Evolutionary conservation across 53 echinoderm and acorn worm species (phyloP).

Genomic region (Antedon mediterranea): DNA sequence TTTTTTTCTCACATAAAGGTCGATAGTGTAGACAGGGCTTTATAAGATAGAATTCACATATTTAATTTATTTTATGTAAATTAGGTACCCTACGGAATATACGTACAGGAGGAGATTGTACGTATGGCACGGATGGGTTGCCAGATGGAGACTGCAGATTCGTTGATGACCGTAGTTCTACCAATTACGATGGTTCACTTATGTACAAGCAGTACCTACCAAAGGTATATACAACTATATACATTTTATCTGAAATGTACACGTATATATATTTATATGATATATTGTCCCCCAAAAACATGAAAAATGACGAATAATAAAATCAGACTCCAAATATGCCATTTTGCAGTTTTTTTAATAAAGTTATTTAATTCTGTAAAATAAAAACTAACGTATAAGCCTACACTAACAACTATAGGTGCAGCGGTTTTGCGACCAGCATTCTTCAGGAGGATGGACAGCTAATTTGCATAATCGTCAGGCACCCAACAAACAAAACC

Average conservation of each 20-base stretch:
- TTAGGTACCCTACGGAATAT: not conserved
- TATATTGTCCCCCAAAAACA: too few relatives aligned
- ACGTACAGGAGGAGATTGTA: constrained; percentile 12
- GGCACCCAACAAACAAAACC: constrained; percentile 74
- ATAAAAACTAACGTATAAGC: too few relatives aligned
- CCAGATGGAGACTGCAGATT: constrained; percentile 63
- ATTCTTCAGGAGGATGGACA: constrained; percentile 17
- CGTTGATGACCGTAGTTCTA: constrained; percentile 26
- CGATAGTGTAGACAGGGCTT: too few relatives aligned
- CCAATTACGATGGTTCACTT: constrained; percentile 56
- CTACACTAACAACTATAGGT: too few relatives aligned
- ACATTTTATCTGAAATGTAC: not conserved
- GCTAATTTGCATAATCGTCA: constrained; percentile 52
- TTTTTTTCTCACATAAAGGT: too few relatives aligned
- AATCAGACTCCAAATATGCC: too few relatives aligned
- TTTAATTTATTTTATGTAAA: too few relatives aligned
- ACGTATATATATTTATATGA: too few relatives aligned
- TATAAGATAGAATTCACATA: too few relatives aligned
- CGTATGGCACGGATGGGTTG: constrained; percentile 25
- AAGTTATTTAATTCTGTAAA: too few relatives aligned
- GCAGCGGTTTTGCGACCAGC: constrained; percentile 59
- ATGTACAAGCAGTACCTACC: constrained; percentile 93
- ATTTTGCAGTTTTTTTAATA: too few relatives aligned
- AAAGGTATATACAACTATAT: constrained; percentile 28
- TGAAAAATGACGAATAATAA: too few relatives aligned